Evolutionary conservation across 2,113 vertebrate species (phyloP).

Genomic region (Puntigrus tetrazona): DNA sequence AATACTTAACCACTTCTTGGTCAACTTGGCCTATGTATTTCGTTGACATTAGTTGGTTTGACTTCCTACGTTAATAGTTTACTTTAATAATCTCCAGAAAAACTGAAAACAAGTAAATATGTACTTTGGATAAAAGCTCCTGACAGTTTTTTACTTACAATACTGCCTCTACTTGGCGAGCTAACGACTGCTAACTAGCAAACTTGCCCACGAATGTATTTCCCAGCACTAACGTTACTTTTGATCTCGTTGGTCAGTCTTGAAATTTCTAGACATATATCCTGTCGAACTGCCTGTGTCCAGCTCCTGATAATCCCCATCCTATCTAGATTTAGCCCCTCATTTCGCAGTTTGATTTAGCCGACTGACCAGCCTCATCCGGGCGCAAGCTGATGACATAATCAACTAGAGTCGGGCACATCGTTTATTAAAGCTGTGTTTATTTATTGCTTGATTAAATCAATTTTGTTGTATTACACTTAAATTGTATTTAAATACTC

Average conservation of each 20-base stretch:
- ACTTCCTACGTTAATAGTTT: too few species aligned
- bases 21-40: neutral
- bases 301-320: conserved; percentile 19
- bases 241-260: neutral
- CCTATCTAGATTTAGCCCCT: neutral
- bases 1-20: neutral
- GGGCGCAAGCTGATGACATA: conserved; percentile 16
- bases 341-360: neutral
- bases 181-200: conserved; percentile 16
- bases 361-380: neutral
- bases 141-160: neutral
- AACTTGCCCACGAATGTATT: neutral
- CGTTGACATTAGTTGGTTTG: neutral
- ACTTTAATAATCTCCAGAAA: neutral
- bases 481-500: neutral
- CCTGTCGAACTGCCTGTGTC: neutral
- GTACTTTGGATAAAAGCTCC: neutral
- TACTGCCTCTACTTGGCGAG: neutral
- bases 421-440: neutral
- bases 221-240: neutral
- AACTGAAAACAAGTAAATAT: neutral
- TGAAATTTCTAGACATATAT: neutral
- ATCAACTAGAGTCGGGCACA: neutral
- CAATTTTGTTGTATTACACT: neutral
- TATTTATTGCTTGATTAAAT: neutral